Evolutionary conservation across 2,888 invertebrate species (phyloP).

Genomic region (Listrodromus nycthemerus): DNA sequence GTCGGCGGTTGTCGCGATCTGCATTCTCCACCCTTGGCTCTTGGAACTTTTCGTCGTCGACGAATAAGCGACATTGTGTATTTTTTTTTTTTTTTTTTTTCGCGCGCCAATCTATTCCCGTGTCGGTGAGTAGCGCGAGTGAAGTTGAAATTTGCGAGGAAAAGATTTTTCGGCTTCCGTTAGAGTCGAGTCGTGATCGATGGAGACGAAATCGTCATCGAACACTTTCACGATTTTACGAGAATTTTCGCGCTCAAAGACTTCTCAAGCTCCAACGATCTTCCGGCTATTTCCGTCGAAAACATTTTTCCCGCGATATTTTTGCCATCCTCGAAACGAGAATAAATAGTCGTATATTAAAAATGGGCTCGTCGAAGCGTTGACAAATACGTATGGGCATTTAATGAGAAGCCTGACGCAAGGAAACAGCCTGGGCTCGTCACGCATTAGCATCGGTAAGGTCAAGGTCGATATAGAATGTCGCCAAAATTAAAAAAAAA

Average conservation of each 20-base stretch:
- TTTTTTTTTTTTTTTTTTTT: constrained; percentile 46
- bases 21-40: constrained; percentile 11
- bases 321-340: too few species aligned
- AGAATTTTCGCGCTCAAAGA: constrained; percentile 67
- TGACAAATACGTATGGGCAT: background rate
- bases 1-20: constrained; percentile 1
- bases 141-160: constrained; percentile 29
- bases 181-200: constrained; percentile 11
- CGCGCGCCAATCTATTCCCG: constrained; percentile 57
- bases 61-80: constrained; percentile 1
- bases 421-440: background rate
- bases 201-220: constrained; percentile 42
- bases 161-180: constrained; percentile 33
- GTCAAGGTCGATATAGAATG: background rate
- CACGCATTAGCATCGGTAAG: background rate
- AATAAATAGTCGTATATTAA: background rate
- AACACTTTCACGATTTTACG: constrained; percentile 65
- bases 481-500: background rate
- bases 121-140: constrained; percentile 2
- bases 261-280: background rate
- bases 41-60: constrained; percentile 8
- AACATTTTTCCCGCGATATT: background rate
- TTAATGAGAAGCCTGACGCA: background rate
- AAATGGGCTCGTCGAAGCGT: background rate
- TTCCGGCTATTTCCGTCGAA: constrained; percentile 8